Evolutionary conservation across 2,888 invertebrate genomes (phyloP), one percentile per base, ranked within the genome.

Genomic region (Actias luna): DNA sequence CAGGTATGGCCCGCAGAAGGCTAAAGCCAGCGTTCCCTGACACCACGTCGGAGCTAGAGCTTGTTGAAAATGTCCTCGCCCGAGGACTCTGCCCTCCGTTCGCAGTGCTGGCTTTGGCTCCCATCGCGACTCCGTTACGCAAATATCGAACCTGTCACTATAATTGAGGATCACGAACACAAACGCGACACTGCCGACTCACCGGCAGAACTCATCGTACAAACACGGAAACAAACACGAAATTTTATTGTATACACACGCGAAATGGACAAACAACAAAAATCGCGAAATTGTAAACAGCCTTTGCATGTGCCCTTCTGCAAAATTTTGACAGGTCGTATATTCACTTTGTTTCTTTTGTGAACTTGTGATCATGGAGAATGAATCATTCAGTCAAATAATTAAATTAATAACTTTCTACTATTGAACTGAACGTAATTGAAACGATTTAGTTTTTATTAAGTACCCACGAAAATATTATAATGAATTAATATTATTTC

Each of bases 101-200:
- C 74, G 96, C 96, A 74, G 96, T 96, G 88, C 97, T 97, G 79
- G 96, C 95, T 93, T 96, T 97, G 85, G 96, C 97, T 93, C 97
- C 97, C 97, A 97, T 97, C 76, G 79, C 87, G 75, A 80, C 84
- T 96, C 78, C 80, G 87, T 90, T 88, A 89, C 88, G 89, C 89
- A 89, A 92, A 91, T 84, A 81, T 78, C 79, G 71, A 85, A 85
- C 85, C 83, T 80, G 87, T 84, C 85, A 80, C 80, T 70, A 72
- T 78, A 76, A 75, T 74, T 68, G 64, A 77, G 68, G 80, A 86
- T 93, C 91, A 93, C 88, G 84, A 93, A 79, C 85, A 86, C 85
- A 78, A 81, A 80, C 83, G 85, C 72, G 82, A 85, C 78, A 82
- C 82, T 80, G 83, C 88, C 84, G 86, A 84, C 85, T 84, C 82